Percentiles rank a stretch among this genome's conserved stretches.
phyloP scores from a whole-genome alignment of 2,113 vertebrate species.

The Quiscalus mexicanus region DNA sequence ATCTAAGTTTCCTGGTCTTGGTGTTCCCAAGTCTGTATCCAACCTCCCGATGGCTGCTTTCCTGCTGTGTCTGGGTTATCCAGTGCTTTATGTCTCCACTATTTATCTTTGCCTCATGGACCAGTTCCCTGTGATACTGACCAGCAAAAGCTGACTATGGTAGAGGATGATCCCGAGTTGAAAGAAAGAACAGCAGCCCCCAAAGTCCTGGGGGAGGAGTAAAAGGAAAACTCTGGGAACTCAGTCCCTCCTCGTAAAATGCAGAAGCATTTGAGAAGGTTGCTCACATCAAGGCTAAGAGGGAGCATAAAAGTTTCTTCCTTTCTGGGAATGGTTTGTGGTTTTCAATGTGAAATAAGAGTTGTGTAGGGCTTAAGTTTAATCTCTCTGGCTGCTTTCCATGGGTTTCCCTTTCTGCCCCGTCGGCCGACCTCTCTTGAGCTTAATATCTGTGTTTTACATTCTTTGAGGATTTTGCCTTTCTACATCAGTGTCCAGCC shows the following conservation, averaged over 20 bases:
- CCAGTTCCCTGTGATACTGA: background rate
- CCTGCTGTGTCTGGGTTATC: background rate
- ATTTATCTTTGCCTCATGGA: background rate
- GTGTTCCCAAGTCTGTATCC: background rate
- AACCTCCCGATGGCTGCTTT: background rate
- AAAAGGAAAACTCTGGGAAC: slow-evolving; percentile 3
- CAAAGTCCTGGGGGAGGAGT: background rate
- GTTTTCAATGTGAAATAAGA: slow-evolving; percentile 41
- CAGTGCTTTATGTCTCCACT: background rate
- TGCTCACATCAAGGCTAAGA: background rate
- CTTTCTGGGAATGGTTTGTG: background rate
- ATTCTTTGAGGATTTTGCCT: background rate
- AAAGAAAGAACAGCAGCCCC: background rate
- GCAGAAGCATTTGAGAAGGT: background rate
- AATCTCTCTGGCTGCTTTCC: slow-evolving; percentile 2
- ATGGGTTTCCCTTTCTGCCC: slow-evolving; percentile 19
- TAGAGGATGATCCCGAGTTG: background rate
- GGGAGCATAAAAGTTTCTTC: slow-evolving; percentile 6
- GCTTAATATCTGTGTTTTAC: background rate
- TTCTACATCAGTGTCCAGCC: background rate
- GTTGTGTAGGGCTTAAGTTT: slow-evolving; percentile 27
- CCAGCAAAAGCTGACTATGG: background rate
- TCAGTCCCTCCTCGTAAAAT: background rate
- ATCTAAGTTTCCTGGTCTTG: background rate
- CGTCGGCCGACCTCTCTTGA: background rate